Evolutionary conservation across 1,140 invertebrate genomes (phyloP).

Genomic region (Drosophila parvula): DNA sequence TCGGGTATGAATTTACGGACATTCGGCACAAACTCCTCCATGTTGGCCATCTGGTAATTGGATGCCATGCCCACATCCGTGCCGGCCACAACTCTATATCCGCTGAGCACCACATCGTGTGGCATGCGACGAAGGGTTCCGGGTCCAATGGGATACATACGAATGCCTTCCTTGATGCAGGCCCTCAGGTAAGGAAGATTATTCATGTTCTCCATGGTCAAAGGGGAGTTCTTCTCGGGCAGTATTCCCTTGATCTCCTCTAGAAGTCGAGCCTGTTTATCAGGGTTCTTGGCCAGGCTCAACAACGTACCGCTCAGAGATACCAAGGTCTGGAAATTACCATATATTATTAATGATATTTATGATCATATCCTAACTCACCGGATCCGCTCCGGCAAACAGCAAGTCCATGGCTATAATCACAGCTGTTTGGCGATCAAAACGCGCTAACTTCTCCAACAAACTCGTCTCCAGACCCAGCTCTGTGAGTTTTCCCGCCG

Average conservation of each 20-base stretch:
- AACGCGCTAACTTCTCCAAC: constrained; percentile 79
- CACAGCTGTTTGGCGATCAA: constrained; percentile 84
- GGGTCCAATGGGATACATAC: constrained; percentile 85
- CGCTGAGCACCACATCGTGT: constrained; percentile 86
- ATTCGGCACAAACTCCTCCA: constrained; percentile 85
- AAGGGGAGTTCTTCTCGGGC: constrained; percentile 82
- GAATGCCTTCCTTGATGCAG: constrained; percentile 87
- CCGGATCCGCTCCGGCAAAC: constrained; percentile 76
- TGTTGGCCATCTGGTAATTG: constrained; percentile 83
- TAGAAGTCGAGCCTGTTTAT: constrained; percentile 88
- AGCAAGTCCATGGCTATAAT: constrained; percentile 79
- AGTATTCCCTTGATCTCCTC: constrained; percentile 86
- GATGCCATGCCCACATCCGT: constrained; percentile 85
- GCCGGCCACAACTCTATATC: constrained; percentile 87
- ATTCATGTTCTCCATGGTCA: constrained; percentile 86
- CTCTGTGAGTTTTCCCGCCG: constrained; percentile 24
- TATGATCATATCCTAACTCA: constrained; percentile 12
- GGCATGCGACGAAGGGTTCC: constrained; percentile 85
- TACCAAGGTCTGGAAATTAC: constrained; percentile 29
- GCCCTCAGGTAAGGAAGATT: constrained; percentile 87
- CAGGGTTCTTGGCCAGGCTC: constrained; percentile 87
- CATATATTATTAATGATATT: not conserved
- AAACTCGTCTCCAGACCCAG: constrained; percentile 60
- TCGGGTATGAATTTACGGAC: constrained; percentile 86
- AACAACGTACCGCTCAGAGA: constrained; percentile 56